Evolutionary conservation across 2,888 invertebrate genomes (phyloP).

Genomic region (Psylliodes chrysocephalus): DNA sequence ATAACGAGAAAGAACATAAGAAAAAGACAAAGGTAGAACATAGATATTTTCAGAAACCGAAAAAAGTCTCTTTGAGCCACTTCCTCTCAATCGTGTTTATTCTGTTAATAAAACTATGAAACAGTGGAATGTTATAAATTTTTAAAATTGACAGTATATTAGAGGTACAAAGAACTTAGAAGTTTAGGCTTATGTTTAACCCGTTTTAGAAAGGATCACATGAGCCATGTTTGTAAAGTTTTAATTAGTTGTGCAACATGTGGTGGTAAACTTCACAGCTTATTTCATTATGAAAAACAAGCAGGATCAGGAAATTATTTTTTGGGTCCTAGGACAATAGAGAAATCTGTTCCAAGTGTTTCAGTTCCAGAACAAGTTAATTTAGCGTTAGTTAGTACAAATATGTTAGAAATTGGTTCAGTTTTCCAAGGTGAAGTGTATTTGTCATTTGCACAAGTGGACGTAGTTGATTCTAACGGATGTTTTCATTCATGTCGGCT

Average conservation of each 20-base stretch:
- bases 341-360: too few species aligned
- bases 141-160: not conserved
- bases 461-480: not conserved
- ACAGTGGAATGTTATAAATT: not conserved
- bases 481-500: too few species aligned
- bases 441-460: slow-evolving; percentile 16
- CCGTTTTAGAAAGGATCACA: not conserved
- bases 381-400: too few species aligned
- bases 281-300: not conserved
- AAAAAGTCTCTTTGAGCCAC: not conserved
- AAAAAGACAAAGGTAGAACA: not conserved
- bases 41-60: not conserved
- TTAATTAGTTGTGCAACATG: too few species aligned
- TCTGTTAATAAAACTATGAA: not conserved
- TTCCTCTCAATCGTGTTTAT: not conserved
- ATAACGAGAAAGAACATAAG: too few species aligned
- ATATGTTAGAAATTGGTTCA: too few species aligned
- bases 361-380: too few species aligned
- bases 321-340: too few species aligned
- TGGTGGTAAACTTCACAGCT: not conserved
- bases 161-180: not conserved
- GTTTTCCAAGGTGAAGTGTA: slow-evolving; percentile 3
- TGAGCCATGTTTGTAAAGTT: not conserved
- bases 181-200: not conserved
- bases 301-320: not conserved